Conservation (phyloP, 2,113 vertebrate genomes). For the Cephalopholis sonnerati region DNA sequence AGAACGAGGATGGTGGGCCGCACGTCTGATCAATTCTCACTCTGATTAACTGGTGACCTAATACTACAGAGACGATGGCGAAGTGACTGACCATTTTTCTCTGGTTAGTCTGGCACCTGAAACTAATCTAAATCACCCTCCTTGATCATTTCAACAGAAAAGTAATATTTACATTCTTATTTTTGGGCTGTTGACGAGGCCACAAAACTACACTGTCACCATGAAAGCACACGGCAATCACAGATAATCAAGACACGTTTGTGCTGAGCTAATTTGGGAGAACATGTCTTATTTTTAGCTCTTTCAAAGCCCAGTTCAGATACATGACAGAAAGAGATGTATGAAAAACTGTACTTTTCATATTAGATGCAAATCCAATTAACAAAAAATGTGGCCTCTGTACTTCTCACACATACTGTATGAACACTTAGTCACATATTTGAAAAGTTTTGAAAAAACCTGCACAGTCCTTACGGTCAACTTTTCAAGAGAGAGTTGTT, state of each 20-base stretch:
- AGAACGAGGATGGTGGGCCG: conserved; percentile 42
- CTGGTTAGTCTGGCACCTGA: background rate
- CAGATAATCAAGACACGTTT: background rate
- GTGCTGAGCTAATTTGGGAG: background rate
- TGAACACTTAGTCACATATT: background rate
- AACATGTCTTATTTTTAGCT: background rate
- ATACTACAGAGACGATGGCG: conserved; percentile 21
- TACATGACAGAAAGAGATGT: background rate
- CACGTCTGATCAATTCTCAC: conserved; percentile 63
- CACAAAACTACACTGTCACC: background rate
- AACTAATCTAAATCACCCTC: background rate
- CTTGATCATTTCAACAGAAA: background rate
- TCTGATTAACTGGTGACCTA: conserved; percentile 47
- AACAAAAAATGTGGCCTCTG: background rate
- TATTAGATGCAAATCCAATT: background rate
- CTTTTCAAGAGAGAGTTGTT: background rate
- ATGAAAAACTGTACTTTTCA: background rate
- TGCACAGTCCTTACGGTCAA: background rate
- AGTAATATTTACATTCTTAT: background rate
- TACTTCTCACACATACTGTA: background rate
- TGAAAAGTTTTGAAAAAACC: background rate
- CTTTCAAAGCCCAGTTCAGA: background rate
- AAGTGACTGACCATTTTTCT: conserved; percentile 11
- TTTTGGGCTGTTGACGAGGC: background rate
- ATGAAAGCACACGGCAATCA: background rate